These are phyloP conservation scores for Loriculus beryllinus DNA, from an alignment of 2,797 vertebrate species.

Conservation along the genomic window DNA sequence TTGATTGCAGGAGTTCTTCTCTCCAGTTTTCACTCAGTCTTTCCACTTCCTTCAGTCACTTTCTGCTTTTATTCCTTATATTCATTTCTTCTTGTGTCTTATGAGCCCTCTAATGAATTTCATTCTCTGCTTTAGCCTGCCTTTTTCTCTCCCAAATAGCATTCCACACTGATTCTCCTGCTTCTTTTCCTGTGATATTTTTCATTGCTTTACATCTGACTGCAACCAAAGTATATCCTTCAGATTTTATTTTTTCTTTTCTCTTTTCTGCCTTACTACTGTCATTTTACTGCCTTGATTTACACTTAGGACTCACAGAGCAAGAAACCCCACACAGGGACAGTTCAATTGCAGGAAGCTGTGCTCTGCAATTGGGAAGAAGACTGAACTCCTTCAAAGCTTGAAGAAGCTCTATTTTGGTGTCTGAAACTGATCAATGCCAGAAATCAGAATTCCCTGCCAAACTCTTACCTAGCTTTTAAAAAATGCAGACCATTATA, in stretches of 20 bases:
- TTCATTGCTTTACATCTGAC: not conserved
- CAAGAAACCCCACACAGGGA: not conserved
- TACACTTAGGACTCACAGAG: not conserved
- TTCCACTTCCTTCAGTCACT: not conserved
- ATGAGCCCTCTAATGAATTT: not conserved
- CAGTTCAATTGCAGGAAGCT: not conserved
- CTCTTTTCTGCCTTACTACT: not conserved
- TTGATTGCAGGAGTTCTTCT: not conserved
- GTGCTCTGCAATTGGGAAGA: not conserved
- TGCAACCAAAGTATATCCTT: not conserved
- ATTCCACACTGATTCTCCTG: accelerated
- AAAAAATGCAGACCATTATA: not conserved
- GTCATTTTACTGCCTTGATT: not conserved
- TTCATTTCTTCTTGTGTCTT: not conserved
- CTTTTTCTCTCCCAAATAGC: not conserved
- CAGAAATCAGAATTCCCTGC: not conserved
- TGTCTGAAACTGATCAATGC: not conserved
- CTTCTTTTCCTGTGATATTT: not conserved
- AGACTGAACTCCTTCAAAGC: not conserved
- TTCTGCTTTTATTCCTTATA: not conserved
- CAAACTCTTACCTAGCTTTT: not conserved
- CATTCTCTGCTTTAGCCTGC: not conserved
- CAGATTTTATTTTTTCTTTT: not conserved
- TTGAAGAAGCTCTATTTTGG: not conserved
- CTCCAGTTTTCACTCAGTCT: not conserved